Percentiles rank a stretch among this genome's conserved stretches.
Conservation (phyloP, 2,797 vertebrate genomes). For the Spea hammondii region DNA sequence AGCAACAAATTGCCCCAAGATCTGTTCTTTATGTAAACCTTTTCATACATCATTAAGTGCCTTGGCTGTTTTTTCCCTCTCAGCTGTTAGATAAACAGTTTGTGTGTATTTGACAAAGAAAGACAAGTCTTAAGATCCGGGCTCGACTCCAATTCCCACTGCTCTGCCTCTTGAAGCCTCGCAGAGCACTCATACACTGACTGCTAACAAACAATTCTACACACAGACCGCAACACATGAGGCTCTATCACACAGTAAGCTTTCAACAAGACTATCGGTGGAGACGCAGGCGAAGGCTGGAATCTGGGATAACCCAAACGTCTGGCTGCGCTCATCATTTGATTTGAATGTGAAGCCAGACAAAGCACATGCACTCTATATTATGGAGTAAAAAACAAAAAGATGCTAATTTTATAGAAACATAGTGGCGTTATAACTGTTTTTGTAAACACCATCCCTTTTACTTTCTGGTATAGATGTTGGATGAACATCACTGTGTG, state of each 20-base stretch:
- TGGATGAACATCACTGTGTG: no score
- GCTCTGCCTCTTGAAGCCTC: neutral
- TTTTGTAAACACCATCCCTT: no score
- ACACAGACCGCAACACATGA: neutral
- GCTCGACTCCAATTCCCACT: neutral
- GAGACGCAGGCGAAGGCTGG: no score
- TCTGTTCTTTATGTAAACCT: neutral
- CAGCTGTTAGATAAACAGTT: neutral
- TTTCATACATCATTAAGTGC: neutral
- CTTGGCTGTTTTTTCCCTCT: neutral
- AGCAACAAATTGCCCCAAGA: neutral
- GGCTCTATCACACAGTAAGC: neutral
- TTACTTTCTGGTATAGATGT: no score
- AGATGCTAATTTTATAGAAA: no score
- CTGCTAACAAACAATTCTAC: neutral
- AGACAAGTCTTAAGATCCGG: neutral
- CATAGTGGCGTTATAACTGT: no score
- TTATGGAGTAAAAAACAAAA: no score
- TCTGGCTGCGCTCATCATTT: no score
- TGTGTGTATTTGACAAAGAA: conserved; percentile 10
- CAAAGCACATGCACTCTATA: no score
- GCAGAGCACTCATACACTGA: neutral
- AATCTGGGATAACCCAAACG: no score
- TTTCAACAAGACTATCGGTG: no score
- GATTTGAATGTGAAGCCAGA: no score